These are phyloP conservation scores for Cyprinodon tularosa DNA, from an alignment of 2,113 vertebrate genomes.

Conservation along the genomic window DNA sequence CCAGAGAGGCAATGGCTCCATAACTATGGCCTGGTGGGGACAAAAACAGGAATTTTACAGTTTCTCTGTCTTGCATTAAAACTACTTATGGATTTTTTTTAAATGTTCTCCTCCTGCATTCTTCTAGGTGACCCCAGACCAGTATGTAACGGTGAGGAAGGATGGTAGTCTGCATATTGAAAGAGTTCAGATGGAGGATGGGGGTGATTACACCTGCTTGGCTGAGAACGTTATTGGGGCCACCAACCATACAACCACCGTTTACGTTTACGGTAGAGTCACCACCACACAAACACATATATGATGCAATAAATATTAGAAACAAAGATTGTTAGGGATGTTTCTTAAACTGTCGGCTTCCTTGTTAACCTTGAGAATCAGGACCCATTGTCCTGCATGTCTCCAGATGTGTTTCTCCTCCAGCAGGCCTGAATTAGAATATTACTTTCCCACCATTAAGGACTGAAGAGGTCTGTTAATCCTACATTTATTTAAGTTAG, in stretches of 20 bases:
- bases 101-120: background rate
- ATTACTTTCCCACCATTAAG: too few species aligned
- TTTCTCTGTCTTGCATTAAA: background rate
- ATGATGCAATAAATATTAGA: accelerated
- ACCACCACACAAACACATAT: background rate
- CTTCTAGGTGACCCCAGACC: slow-evolving; percentile 85
- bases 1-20: slow-evolving; percentile 94
- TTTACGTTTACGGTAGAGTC: slow-evolving; percentile 86
- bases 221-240: slow-evolving; percentile 88
- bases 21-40: slow-evolving; percentile 86
- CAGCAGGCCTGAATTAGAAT: too few species aligned
- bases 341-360: background rate
- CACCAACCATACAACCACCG: slow-evolving; percentile 85
- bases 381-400: too few species aligned
- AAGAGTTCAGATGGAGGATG: slow-evolving; percentile 85
- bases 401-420: too few species aligned
- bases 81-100: background rate
- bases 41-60: background rate
- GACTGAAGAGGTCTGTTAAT: too few species aligned
- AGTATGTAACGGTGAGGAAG: slow-evolving; percentile 85
- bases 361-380: background rate
- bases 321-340: background rate
- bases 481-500: too few species aligned
- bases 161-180: slow-evolving; percentile 96
- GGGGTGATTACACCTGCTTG: slow-evolving; percentile 89